phyloP scores from a whole-genome alignment of 2,888 invertebrate genomes.

The Megaustenia siamemsis region DNA sequence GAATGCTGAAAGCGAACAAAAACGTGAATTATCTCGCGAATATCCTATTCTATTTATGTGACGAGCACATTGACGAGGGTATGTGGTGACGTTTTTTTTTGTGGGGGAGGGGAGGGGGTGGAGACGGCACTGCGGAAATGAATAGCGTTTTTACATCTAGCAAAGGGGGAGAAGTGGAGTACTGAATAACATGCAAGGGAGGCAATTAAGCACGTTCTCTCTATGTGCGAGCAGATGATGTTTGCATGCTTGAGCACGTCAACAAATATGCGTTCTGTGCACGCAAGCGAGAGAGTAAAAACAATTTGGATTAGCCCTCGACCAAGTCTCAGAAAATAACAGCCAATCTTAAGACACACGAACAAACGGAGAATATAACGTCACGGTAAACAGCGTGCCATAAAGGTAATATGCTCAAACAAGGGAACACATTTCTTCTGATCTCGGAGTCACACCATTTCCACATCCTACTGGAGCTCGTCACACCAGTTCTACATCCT shows the following conservation, averaged over 20 bases:
- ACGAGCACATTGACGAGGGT: slow-evolving; percentile 2
- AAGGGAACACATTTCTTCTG: too few species aligned
- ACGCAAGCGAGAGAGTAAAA: slow-evolving; percentile 18
- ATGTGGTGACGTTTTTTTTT: background rate
- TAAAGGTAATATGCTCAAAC: too few species aligned
- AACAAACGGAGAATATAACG: too few species aligned
- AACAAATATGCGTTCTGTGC: slow-evolving; percentile 38
- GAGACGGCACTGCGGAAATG: slow-evolving; percentile 29
- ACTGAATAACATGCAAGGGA: slow-evolving; percentile 33
- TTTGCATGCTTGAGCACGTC: slow-evolving; percentile 28
- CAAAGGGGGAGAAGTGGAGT: slow-evolving; percentile 21
- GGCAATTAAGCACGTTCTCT: slow-evolving; percentile 38
- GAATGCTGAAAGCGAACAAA: background rate
- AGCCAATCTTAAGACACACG: background rate
- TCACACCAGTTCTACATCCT: too few species aligned
- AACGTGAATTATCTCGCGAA: slow-evolving; percentile 21
- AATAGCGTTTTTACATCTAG: slow-evolving; percentile 1
- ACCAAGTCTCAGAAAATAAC: slow-evolving; percentile 17
- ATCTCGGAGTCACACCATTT: too few species aligned
- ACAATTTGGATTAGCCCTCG: slow-evolving; percentile 4
- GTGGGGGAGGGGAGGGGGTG: too few species aligned
- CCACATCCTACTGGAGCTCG: too few species aligned
- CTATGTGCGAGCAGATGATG: slow-evolving; percentile 19
- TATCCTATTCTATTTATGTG: slow-evolving; percentile 10
- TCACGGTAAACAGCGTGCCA: too few species aligned